Evolutionary conservation across 2,888 invertebrate species (phyloP).

Genomic region (Cryptops parisi): DNA sequence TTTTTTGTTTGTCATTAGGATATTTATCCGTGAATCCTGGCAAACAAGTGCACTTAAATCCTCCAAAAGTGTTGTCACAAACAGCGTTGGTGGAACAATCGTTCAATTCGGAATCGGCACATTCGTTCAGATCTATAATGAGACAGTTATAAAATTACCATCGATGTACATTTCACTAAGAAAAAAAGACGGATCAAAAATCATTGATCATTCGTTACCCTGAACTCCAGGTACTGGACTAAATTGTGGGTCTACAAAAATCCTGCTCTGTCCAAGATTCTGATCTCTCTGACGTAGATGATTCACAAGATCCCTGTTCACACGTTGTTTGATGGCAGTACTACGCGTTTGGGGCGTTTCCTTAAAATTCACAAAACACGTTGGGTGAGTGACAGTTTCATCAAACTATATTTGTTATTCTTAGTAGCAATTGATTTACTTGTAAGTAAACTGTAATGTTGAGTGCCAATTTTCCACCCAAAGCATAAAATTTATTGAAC

Average conservation of each 20-base stretch:
- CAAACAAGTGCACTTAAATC: conserved; percentile 59
- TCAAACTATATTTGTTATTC: not conserved
- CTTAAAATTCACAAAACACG: conserved; percentile 32
- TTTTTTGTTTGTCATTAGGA: conserved; percentile 46
- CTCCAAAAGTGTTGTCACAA: conserved; percentile 72
- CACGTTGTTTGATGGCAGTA: conserved; percentile 52
- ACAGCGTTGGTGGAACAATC: conserved; percentile 65
- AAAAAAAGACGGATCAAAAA: too few species aligned
- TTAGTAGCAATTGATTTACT: too few species aligned
- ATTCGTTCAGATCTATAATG: conserved; percentile 81
- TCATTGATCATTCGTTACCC: too few species aligned
- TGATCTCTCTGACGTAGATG: conserved; percentile 68
- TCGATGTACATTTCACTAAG: too few species aligned
- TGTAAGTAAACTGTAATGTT: conserved; percentile 62
- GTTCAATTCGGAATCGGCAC: conserved; percentile 61
- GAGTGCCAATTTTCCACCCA: conserved; percentile 57
- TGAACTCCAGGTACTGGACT: conserved; percentile 60
- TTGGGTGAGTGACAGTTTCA: not conserved
- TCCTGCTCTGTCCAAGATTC: conserved; percentile 71
- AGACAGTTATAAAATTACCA: conserved; percentile 18
- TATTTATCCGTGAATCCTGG: conserved; percentile 61
- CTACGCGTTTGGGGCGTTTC: conserved; percentile 57
- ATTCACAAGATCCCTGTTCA: conserved; percentile 68
- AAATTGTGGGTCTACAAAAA: conserved; percentile 67
- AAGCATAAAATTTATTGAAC: conserved; percentile 61